phyloP scores from a whole-genome alignment of 2,113 vertebrate species.

The Cnemophilus loriae region DNA sequence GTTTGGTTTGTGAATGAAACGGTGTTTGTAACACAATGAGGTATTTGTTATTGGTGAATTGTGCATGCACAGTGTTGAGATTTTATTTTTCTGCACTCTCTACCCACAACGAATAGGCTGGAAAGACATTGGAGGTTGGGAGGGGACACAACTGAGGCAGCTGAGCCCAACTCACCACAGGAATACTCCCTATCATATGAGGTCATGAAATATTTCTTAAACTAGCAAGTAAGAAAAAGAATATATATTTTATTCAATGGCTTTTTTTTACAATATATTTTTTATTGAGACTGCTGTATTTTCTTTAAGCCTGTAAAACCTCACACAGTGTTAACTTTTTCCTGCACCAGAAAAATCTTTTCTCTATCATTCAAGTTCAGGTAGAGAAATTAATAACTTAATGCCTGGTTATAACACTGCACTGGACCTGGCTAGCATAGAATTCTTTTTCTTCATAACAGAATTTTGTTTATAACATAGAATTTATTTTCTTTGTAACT shows the following conservation, averaged over 20 bases:
- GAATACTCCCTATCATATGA: neutral
- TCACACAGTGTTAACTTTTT: neutral
- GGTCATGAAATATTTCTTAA: neutral
- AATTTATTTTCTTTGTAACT: neutral
- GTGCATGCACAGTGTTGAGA: neutral
- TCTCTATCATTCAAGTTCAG: neutral
- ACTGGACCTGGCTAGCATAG: neutral
- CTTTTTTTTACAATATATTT: neutral
- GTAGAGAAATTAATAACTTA: neutral
- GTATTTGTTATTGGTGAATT: neutral
- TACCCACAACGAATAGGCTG: rapidly evolving
- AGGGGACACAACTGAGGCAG: no score
- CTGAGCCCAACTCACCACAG: neutral
- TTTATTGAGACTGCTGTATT: neutral
- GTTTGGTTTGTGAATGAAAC: neutral
- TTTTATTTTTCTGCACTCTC: neutral
- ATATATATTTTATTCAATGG: neutral
- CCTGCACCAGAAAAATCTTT: neutral
- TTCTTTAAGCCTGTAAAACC: neutral
- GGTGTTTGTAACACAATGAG: neutral
- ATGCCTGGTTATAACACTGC: neutral
- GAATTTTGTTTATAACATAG: neutral
- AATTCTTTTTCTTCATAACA: neutral
- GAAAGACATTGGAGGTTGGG: rapidly evolving
- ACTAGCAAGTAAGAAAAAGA: neutral